A percentile compares a stretch with the other conserved stretches of the same genome.
Conservation (phyloP, 2,797 vertebrate species). For the Tokudaia tokunoshimensis region DNA sequence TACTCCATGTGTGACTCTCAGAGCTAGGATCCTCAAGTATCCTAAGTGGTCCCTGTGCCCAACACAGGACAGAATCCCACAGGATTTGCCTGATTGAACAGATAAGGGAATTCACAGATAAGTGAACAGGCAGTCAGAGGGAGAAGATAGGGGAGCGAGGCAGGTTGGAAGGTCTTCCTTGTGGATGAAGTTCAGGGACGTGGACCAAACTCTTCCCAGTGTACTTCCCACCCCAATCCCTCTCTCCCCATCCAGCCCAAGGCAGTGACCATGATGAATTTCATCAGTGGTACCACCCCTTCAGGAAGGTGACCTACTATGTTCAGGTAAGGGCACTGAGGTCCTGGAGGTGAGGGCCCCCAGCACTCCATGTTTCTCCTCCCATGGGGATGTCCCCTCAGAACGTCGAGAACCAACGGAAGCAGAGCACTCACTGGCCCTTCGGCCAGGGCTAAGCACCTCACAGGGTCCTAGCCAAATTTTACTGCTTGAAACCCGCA, state of each 20-base stretch:
- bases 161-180: background rate
- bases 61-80: accelerated
- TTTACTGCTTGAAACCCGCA: background rate
- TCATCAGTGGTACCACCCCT: background rate
- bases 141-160: background rate
- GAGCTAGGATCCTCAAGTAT: background rate
- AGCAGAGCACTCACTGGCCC: background rate
- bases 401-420: background rate
- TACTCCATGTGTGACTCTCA: too few relatives aligned
- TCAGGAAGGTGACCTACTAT: background rate
- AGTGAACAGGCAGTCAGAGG: background rate
- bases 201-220: background rate
- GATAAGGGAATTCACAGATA: background rate
- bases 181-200: background rate
- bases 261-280: accelerated
- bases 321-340: background rate
- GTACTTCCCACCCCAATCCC: background rate
- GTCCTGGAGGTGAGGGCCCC: accelerated
- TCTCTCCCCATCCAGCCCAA: background rate
- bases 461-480: accelerated
- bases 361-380: accelerated
- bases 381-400: background rate
- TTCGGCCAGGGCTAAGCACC: accelerated
- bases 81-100: accelerated
- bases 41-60: background rate